Conservation (phyloP, 2,797 vertebrate genomes). For the Natrix natrix region DNA sequence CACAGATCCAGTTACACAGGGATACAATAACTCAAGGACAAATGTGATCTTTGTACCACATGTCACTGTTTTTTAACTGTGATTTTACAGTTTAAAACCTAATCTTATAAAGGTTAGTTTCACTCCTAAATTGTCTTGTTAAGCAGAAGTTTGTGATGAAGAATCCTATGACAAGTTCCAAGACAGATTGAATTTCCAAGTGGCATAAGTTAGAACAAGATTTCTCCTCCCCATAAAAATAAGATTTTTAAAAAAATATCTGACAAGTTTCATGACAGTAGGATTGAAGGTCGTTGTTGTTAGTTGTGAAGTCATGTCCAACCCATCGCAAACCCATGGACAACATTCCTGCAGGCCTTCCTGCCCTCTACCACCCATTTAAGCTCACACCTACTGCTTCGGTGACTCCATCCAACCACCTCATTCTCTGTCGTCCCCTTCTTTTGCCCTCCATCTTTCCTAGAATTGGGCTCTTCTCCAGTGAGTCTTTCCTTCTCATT, state of each 20-base stretch:
- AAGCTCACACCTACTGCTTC: no score
- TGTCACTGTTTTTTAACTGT: neutral
- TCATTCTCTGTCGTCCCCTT: no score
- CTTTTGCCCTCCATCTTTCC: no score
- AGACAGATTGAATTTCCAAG: neutral
- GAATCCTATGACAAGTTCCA: neutral
- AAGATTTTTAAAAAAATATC: neutral
- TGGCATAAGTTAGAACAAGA: neutral
- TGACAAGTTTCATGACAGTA: neutral
- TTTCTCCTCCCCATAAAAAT: neutral
- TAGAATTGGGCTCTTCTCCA: no score
- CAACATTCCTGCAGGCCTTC: no score
- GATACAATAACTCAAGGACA: neutral
- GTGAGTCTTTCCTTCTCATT: no score
- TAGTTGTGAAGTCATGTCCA: no score
- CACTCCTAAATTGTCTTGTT: no score
- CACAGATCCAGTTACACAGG: neutral
- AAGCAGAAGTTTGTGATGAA: neutral
- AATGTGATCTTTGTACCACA: neutral
- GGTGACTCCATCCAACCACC: no score
- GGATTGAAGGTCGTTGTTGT: neutral
- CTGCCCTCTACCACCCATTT: no score
- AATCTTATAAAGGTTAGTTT: neutral
- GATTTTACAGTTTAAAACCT: neutral
- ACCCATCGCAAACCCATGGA: no score